Conservation (phyloP, 2,113 vertebrate genomes). For the Chlamydotis undulata region DNA sequence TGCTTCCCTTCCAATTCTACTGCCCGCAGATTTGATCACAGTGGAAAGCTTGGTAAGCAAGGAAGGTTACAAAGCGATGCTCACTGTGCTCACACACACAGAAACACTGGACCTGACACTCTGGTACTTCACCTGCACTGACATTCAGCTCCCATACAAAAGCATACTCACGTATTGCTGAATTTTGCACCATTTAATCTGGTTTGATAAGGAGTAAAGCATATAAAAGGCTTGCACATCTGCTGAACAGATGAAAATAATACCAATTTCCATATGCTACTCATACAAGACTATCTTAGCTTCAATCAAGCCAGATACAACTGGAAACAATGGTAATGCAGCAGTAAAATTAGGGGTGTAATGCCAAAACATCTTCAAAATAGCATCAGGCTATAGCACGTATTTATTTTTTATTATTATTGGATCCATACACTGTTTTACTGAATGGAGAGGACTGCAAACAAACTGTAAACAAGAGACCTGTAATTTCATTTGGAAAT, state of each 20-base stretch:
- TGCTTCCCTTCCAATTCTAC: neutral
- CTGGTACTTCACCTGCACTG: neutral
- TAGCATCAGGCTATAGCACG: neutral
- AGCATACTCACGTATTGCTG: neutral
- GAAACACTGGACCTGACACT: neutral
- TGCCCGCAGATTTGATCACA: neutral
- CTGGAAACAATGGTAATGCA: neutral
- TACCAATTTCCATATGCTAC: neutral
- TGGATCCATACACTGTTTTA: neutral
- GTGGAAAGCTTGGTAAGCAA: neutral
- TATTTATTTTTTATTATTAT: neutral
- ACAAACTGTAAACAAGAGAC: conserved; percentile 13
- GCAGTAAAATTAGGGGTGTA: neutral
- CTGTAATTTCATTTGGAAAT: conserved; percentile 25
- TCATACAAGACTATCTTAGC: neutral
- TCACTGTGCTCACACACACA: fast-evolving
- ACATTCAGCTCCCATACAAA: neutral
- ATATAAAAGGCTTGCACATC: neutral
- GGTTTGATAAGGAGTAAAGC: neutral
- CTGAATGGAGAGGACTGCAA: neutral
- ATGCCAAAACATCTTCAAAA: conserved; percentile 8
- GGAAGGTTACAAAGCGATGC: neutral
- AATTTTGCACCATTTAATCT: neutral
- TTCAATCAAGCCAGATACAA: neutral
- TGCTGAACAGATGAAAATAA: neutral